A percentile compares a stretch with the other conserved stretches of the same genome.
phyloP scores from a whole-genome alignment of 2,888 invertebrate genomes.

The Norana najaformis region DNA sequence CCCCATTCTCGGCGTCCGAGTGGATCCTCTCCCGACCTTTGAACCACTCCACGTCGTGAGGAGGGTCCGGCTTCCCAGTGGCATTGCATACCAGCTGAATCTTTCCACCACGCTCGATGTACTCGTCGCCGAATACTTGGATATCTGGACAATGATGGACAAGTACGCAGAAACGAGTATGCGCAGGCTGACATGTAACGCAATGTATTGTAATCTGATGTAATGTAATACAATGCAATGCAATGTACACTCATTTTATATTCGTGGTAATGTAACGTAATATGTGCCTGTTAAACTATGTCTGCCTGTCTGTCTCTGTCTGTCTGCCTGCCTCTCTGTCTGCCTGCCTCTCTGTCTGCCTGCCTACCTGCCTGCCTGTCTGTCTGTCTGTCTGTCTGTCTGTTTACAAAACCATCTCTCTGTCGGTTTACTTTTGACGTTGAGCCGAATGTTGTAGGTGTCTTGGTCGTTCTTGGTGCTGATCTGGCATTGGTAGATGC shows the following conservation, averaged over 20 bases:
- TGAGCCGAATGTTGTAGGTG: conserved; percentile 25
- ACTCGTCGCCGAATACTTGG: conserved; percentile 50
- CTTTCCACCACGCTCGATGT: conserved; percentile 51
- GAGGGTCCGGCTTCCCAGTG: conserved; percentile 54
- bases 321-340: neutral
- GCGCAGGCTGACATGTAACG: neutral
- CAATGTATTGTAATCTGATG: neutral
- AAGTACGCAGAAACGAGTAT: neutral
- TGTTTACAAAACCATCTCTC: too few relatives aligned
- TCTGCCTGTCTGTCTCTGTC: neutral
- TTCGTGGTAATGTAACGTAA: neutral
- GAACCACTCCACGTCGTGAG: conserved; percentile 57
- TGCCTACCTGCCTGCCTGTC: neutral
- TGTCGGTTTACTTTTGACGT: conserved; percentile 25
- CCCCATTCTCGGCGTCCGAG: conserved; percentile 47
- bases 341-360: neutral
- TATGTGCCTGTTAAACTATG: neutral
- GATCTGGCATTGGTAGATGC: conserved; percentile 40
- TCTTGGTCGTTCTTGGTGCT: conserved; percentile 37
- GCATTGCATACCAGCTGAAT: conserved; percentile 55
- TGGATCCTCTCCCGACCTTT: conserved; percentile 52
- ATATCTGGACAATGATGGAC: conserved; percentile 48
- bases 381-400: neutral
- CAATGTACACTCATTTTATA: neutral
- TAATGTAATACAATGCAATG: neutral